Evolutionary conservation across 2,888 invertebrate genomes (phyloP), one percentile per base, ranked within the genome.

Genomic region (Ochlodes sylvanus): DNA sequence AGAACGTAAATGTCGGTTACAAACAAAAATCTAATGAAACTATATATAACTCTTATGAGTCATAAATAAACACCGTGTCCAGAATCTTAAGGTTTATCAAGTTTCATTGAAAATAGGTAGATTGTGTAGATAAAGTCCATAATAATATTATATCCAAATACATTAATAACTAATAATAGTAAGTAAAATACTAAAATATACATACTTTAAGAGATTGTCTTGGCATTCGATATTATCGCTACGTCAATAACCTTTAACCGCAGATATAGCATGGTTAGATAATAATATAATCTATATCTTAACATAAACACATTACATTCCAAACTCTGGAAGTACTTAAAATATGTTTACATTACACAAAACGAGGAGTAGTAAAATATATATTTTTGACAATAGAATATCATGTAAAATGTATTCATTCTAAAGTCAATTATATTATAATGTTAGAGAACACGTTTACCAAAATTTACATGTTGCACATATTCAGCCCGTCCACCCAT

Each of bases 401-500:
- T 21, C 32, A 52, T 58, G 27, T 41, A 58, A 58, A 65, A 21
- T 50, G 57, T 65, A 32, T 27, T 7, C 41, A 58, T 58, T 52
- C 50, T 19, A 58, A 52, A 52, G 50, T 58, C 41, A 52, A 58
- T 52, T 27, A 41, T 17, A 65, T 38, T 65, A n/a, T n/a, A n/a
- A 58, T 58, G 17, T 50, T 58, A 57, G 58, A 58, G 65, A 65
- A 58, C 58, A 66, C 66, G 32, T 54, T 54, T 66, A 60, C 66
- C 41, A 66, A 58, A 58, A 58, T 47, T 58, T 57, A 66, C 58
- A 60, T 66, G 66, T 66, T 66, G 66, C 66, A 66, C 58, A 17
- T 54, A 54, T 60, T 54, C 66, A 65, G 66, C 60, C 66, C 66
- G 66, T 66, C 66, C 66, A 66, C 58, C 54, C 60, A 58, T 66